Evolutionary conservation across 2,888 invertebrate genomes (phyloP).

Genomic region (Agriotes lineatus): DNA sequence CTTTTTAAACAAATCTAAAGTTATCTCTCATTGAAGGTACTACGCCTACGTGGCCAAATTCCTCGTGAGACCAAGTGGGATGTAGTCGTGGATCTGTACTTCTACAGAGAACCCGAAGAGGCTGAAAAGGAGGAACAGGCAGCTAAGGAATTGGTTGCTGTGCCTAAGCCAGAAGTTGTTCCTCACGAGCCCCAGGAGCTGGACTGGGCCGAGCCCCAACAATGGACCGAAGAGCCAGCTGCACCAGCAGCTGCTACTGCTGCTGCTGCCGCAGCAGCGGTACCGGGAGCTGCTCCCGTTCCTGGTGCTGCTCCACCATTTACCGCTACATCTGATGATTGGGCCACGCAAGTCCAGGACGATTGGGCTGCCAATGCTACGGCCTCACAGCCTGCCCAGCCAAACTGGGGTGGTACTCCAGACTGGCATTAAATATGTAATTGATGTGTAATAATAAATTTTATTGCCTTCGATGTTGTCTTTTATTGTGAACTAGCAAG

Average conservation of each 20-base stretch:
- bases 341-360: slow-evolving; percentile 69
- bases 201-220: slow-evolving; percentile 71
- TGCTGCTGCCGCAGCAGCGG: too few species aligned
- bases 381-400: slow-evolving; percentile 62
- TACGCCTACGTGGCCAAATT: slow-evolving; percentile 93
- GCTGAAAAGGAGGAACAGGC: slow-evolving; percentile 96
- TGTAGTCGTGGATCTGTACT: slow-evolving; percentile 98
- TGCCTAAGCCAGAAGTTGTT: slow-evolving; percentile 66
- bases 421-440: slow-evolving; percentile 68
- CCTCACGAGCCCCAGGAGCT: slow-evolving; percentile 65
- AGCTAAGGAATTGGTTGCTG: slow-evolving; percentile 80
- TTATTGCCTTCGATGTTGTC: slow-evolving; percentile 6
- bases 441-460: not conserved
- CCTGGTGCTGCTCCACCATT: slow-evolving; percentile 57
- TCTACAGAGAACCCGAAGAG: slow-evolving; percentile 99
- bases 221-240: slow-evolving; percentile 67
- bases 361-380: slow-evolving; percentile 70
- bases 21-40: slow-evolving; percentile 73
- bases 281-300: slow-evolving; percentile 42
- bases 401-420: slow-evolving; percentile 74
- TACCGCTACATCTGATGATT: slow-evolving; percentile 61
- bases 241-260: too few species aligned
- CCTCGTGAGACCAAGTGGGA: slow-evolving; percentile 95
- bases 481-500: too few species aligned
- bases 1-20: too few species aligned